Evolutionary conservation across 2,888 invertebrate species (phyloP), one percentile per base, ranked within the genome.

Genomic region (Cosmorhoe ocellata): DNA sequence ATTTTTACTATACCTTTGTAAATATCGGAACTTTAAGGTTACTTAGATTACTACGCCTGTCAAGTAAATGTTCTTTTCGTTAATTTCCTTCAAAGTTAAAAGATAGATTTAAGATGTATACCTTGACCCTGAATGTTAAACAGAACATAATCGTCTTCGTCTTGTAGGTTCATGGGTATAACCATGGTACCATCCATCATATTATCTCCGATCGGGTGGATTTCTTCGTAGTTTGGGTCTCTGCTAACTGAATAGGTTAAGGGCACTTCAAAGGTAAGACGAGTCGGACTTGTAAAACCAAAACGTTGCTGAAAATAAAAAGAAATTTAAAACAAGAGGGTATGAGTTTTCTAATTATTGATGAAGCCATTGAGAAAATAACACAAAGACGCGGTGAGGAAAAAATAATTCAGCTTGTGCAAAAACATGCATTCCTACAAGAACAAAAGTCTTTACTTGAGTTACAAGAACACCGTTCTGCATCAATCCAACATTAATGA

Each of bases 41-140:
- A n/a, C n/a, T n/a, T n/a, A n/a, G n/a, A n/a, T n/a, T n/a, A n/a
- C n/a, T n/a, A n/a, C n/a, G n/a, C n/a, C n/a, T n/a, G n/a, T n/a
- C n/a, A n/a, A n/a, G n/a, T n/a, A n/a, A n/a, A n/a, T n/a, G n/a
- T n/a, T n/a, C n/a, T n/a, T n/a, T n/a, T n/a, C n/a, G n/a, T n/a
- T n/a, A n/a, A n/a, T n/a, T n/a, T n/a, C n/a, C n/a, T n/a, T n/a
- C n/a, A n/a, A n/a, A n/a, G n/a, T n/a, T n/a, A n/a, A n/a, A n/a
- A n/a, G n/a, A n/a, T n/a, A n/a, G n/a, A n/a, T n/a, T n/a, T n/a
- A n/a, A n/a, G n/a, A n/a, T n/a, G n/a, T n/a, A 12, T 51, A 89
- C 90, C 87, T 79, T 84, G 84, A 1, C 87, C 89, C 58, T 88
- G 88, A 28, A 88, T 67, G 53, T 90, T 90, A 24, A 87, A 81